phyloP scores from a whole-genome alignment of 1,140 invertebrate species.

The Chironomus striatipennis region DNA sequence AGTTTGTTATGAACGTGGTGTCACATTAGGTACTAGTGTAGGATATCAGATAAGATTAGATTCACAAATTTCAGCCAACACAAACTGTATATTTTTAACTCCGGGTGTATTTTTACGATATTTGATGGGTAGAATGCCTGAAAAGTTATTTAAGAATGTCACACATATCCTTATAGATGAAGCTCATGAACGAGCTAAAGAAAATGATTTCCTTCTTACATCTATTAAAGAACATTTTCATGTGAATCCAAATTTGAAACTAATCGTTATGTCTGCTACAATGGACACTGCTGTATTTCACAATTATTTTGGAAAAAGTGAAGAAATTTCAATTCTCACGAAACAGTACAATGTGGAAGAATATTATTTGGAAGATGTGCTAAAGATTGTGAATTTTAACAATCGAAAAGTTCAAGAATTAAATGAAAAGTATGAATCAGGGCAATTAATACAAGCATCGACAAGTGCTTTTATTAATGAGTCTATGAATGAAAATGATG shows the following conservation, averaged over 20 bases:
- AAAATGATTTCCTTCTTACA: constrained; percentile 84
- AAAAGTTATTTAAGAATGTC: constrained; percentile 46
- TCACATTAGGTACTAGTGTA: constrained; percentile 76
- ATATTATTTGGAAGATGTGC: neutral
- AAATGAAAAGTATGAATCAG: neutral
- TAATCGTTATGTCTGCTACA: constrained; percentile 88
- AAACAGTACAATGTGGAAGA: neutral
- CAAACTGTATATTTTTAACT: constrained; percentile 33
- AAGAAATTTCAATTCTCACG: neutral
- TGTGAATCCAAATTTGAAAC: constrained; percentile 60
- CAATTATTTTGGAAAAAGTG: constrained; percentile 29
- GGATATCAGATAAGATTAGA: constrained; percentile 91
- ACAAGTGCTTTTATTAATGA: neutral
- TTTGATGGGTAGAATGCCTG: constrained; percentile 29
- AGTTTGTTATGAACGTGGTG: constrained; percentile 74
- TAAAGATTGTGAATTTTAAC: neutral
- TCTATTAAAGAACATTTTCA: constrained; percentile 66
- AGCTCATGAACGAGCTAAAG: constrained; percentile 85
- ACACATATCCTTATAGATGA: constrained; percentile 89
- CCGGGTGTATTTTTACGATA: constrained; percentile 32
- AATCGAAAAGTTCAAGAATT: neutral
- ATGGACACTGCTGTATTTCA: constrained; percentile 70
- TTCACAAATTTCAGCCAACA: constrained; percentile 29
- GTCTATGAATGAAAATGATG: neutral
- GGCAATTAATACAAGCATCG: neutral